These are phyloP conservation scores for Coracopsis vasa DNA, from an alignment of 2,113 vertebrate species.

Conservation along the genomic window DNA sequence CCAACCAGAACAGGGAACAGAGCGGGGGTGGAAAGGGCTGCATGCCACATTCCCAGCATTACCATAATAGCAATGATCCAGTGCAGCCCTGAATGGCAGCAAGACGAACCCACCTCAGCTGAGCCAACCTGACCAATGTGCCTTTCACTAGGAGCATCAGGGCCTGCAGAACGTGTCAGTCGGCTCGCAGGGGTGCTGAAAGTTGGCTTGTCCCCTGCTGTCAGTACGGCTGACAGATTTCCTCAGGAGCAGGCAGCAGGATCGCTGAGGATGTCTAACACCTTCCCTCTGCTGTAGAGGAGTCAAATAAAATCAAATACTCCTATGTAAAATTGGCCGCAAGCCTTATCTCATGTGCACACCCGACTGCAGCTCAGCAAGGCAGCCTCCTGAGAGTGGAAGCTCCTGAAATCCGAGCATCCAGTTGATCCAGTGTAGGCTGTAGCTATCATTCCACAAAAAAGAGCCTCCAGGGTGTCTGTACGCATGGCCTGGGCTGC, in stretches of 20 bases:
- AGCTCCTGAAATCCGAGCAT: background rate
- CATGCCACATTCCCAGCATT: background rate
- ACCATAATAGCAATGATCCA: background rate
- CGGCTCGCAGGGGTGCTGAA: background rate
- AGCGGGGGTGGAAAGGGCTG: background rate
- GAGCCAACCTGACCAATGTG: background rate
- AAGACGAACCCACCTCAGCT: background rate
- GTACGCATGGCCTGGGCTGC: background rate
- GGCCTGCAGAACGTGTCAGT: background rate
- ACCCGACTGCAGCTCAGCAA: background rate
- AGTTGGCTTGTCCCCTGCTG: background rate
- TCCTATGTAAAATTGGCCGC: background rate
- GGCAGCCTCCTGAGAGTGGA: background rate
- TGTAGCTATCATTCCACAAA: background rate
- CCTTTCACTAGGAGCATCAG: background rate
- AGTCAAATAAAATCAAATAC: slow-evolving; percentile 1
- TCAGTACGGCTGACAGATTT: background rate
- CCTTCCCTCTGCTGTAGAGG: background rate
- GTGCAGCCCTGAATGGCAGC: background rate
- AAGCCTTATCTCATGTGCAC: background rate
- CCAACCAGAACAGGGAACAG: background rate
- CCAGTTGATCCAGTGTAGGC: background rate
- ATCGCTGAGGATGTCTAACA: background rate
- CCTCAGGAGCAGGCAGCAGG: background rate
- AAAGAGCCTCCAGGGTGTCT: background rate